These are phyloP conservation scores for Mormyrops boulengeri DNA, from an alignment of 2,797 vertebrate species.

Conservation along the genomic window DNA sequence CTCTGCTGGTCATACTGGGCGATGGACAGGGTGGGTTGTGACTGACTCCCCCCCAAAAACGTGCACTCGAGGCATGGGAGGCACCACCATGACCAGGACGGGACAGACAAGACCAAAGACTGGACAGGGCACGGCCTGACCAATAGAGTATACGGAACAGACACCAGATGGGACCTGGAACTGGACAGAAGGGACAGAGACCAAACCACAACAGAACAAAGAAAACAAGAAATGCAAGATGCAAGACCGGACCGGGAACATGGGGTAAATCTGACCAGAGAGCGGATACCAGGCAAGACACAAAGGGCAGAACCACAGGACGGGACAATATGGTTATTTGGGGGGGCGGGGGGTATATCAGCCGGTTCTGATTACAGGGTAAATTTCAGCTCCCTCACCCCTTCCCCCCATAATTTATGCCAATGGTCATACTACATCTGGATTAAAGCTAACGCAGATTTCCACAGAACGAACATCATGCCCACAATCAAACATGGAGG, in stretches of 20 bases:
- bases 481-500: neutral
- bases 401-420: neutral
- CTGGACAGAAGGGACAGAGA: neutral
- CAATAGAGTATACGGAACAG: neutral
- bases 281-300: neutral
- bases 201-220: neutral
- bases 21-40: neutral
- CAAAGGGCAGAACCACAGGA: neutral
- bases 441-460: neutral
- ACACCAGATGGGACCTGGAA: neutral
- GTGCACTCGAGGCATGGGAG: neutral
- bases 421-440: neutral
- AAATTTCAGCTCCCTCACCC: neutral
- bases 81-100: neutral
- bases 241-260: neutral
- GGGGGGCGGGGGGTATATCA: neutral
- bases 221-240: neutral
- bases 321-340: too few species aligned
- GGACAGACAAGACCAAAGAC: neutral
- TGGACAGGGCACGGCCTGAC: neutral
- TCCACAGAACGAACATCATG: neutral
- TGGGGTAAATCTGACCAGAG: neutral
- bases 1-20: neutral
- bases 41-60: neutral
- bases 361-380: neutral